Evolutionary conservation across 1,140 invertebrate genomes (phyloP), one percentile per base, ranked within the genome.

Genomic region (Radopholus similis): DNA sequence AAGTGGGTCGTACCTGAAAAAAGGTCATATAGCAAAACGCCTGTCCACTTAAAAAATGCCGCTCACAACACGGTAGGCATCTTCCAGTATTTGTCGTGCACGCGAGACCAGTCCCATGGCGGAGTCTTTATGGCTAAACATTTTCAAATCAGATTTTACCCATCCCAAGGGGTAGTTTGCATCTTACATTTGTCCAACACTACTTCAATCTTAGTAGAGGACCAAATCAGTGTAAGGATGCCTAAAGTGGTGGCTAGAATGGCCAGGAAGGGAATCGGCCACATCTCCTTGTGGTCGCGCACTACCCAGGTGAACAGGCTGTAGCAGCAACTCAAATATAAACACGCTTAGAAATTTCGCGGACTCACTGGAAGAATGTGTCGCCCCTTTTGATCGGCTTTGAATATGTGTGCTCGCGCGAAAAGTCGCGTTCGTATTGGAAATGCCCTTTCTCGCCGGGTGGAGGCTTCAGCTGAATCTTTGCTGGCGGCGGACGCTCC

Each of bases 41-140:
- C n/a, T n/a, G n/a, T n/a, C n/a, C n/a, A n/a, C n/a, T n/a, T n/a
- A n/a, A n/a, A n/a, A n/a, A n/a, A n/a, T n/a, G n/a, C n/a, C n/a
- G n/a, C n/a, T n/a, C n/a, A n/a, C n/a, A n/a, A n/a, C n/a, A n/a
- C n/a, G n/a, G n/a, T n/a, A n/a, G n/a, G n/a, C n/a, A n/a, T n/a
- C n/a, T n/a, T n/a, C n/a, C n/a, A n/a, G n/a, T n/a, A 71, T 4
- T 71, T 67, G 18, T 54, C 34, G 35, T 71, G 71, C 13, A 74
- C 62, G 23, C 74, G 54, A 13, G 59, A 53, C 74, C 74, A 76
- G 47, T 76, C 74, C 74, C 74, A 76, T 18, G 74, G 74, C 38
- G 74, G 70, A 2, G 35, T 70, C 4, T 32, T 37, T 13, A 63
- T 21, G 49, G 56, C 57, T 37, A 18, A n/a, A 37, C 47, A 37